phyloP scores from a whole-genome alignment of 2,888 invertebrate genomes.

The Athalia circularis region DNA sequence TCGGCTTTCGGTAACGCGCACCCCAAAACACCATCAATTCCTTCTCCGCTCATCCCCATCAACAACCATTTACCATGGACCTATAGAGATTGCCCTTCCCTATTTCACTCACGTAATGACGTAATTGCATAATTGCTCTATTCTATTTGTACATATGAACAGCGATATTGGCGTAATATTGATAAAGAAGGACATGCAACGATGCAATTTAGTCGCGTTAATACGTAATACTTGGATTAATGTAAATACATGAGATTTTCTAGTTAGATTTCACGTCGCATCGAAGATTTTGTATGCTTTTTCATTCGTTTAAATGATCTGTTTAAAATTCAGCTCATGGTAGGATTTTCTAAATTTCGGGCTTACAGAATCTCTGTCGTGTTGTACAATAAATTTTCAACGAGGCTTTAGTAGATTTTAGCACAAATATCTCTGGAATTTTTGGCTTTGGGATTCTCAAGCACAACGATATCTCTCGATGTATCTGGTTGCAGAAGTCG shows the following conservation, averaged over 20 bases:
- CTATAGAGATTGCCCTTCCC: slow-evolving; percentile 26
- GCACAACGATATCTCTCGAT: slow-evolving; percentile 25
- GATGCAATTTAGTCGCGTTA: no score
- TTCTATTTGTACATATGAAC: no score
- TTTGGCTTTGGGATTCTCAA: slow-evolving; percentile 14
- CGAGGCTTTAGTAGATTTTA: neutral
- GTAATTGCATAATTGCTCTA: slow-evolving; percentile 16
- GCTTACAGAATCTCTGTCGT: neutral
- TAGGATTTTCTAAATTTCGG: neutral
- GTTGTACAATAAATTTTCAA: slow-evolving; percentile 18
- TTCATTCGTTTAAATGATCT: no score
- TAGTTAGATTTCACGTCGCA: no score
- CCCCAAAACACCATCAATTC: slow-evolving; percentile 43
- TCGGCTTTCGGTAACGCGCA: slow-evolving; percentile 70
- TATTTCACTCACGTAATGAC: slow-evolving; percentile 32
- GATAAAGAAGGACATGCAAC: no score
- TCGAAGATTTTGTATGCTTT: no score
- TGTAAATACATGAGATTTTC: no score
- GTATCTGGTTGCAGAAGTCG: slow-evolving; percentile 9
- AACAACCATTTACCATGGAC: slow-evolving; percentile 6
- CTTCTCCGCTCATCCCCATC: slow-evolving; percentile 16
- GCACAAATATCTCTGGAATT: slow-evolving; percentile 10
- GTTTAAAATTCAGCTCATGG: no score
- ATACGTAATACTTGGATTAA: no score
- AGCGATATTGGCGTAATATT: no score